Conservation (phyloP, 2,797 vertebrate species). For the Denticeps clupeoides region DNA sequence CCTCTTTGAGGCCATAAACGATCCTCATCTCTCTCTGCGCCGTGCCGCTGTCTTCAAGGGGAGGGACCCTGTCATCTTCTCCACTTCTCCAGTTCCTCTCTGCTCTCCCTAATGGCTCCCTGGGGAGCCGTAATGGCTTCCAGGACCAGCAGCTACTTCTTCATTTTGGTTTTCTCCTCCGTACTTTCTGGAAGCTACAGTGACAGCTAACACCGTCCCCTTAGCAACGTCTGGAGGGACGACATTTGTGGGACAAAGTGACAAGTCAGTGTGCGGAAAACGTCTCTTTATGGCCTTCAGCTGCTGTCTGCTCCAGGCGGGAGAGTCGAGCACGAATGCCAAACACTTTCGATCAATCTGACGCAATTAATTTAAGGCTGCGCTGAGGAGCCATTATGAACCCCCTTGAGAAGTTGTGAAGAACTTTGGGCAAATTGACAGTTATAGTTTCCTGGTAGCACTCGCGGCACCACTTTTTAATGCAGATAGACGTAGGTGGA, state of each 20-base stretch:
- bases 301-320: constrained; percentile 10
- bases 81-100: background rate
- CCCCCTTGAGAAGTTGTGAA: background rate
- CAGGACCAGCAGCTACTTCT: constrained; percentile 9
- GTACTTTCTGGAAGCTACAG: constrained; percentile 11
- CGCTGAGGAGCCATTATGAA: constrained; percentile 2
- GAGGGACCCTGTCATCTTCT: constrained; percentile 33
- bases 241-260: background rate
- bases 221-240: background rate
- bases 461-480: no score
- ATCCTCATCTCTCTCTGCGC: constrained; percentile 38
- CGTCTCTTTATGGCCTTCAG: background rate
- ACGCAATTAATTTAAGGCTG: constrained; percentile 10
- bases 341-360: no score
- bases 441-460: no score
- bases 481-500: no score
- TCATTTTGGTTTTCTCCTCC: constrained; percentile 17
- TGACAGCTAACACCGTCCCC: constrained; percentile 6
- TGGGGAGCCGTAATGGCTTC: constrained; percentile 15
- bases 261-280: constrained; percentile 8
- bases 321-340: constrained; percentile 4
- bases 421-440: no score
- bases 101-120: constrained; percentile 16
- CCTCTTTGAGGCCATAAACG: constrained; percentile 37
- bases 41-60: constrained; percentile 25